phyloP scores from a whole-genome alignment of 92 coral and sea anemone species.

The Phenganax subtilis region DNA sequence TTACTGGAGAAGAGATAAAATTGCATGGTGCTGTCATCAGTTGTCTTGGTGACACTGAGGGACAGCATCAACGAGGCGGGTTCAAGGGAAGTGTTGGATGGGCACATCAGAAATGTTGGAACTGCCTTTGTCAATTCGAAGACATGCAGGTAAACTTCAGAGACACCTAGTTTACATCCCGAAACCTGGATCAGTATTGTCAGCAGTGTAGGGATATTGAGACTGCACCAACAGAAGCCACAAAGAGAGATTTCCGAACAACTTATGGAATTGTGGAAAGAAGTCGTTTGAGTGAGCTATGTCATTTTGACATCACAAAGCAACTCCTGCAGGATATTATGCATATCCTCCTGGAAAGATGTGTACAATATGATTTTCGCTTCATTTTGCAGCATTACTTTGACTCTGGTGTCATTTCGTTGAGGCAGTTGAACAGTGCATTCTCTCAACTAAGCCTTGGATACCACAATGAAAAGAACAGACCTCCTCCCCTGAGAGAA shows the following conservation, averaged over 20 bases:
- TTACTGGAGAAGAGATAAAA: slow-evolving; percentile 4
- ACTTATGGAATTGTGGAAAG: slow-evolving; percentile 41
- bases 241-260: neutral
- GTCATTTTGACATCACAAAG: slow-evolving; percentile 48
- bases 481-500: slow-evolving; percentile 40
- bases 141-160: slow-evolving; percentile 39
- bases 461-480: slow-evolving; percentile 22
- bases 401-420: slow-evolving; percentile 3
- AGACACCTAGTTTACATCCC: slow-evolving; percentile 38
- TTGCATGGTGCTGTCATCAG: slow-evolving; percentile 30
- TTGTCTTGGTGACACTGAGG: slow-evolving; percentile 49
- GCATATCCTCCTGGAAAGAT: slow-evolving; percentile 64
- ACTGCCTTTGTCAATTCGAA: slow-evolving; percentile 39
- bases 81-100: slow-evolving; percentile 37
- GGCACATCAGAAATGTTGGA: slow-evolving; percentile 43
- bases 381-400: neutral
- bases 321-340: slow-evolving; percentile 63
- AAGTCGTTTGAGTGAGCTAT: slow-evolving; percentile 38
- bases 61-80: neutral
- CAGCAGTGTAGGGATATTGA: slow-evolving; percentile 40
- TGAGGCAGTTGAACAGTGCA: slow-evolving; percentile 15
- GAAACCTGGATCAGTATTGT: slow-evolving; percentile 33
- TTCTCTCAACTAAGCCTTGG: slow-evolving; percentile 6
- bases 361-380: slow-evolving; percentile 18
- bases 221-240: neutral